Evolutionary conservation across 2,113 vertebrate species (phyloP), one percentile per base, ranked within the genome.

Genomic region (Bucco capensis): DNA sequence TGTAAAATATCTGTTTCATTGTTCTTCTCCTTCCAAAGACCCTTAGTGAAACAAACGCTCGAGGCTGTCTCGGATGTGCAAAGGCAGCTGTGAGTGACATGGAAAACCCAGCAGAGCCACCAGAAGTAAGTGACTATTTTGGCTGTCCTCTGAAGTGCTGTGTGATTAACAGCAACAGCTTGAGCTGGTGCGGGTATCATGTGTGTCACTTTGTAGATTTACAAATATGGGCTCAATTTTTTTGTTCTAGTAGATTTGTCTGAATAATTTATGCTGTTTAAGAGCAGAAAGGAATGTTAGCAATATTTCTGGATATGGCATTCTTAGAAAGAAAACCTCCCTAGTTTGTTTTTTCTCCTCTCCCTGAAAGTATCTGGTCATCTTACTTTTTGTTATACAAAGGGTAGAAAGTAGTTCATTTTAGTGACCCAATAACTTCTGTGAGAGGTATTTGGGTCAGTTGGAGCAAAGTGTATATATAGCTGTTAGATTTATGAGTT

Each of bases 91-190:
- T 54, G 92, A 95, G 51, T n/a, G 53, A 60, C 19, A 54, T 85
- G 53, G 95, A 96, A 93, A 35, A 40, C 25, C 49, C 94, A 62
- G 37, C 46, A 13, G 86, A 90, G 12, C 71, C 42, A 3, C 4
- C 38, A 40, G 87, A 97, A 95, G 97, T 98, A 97, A 97, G 94
- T 93, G 71, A 35, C 37, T 80, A 13, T 76, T 64, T 54, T 37
- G 37, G 25, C 46, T 79, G 33, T 51, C 60, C 37, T 77, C 38
- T 61, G 42, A 73, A 53, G 25, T 31, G 35, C 33, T 66, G 21
- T 28, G 44, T 72, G 28, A 23, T 54, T 30, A 79, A 58, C 71
- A 58, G 73, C 19, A 86, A 47, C 1, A 4, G 9, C 44, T 61
- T 27, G 57, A 51, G 12, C 35, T 64, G 30, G 3, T 38, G 11